Base-by-base conservation (phyloP, 2,797 vertebrate genomes). In the Betta splendens region DNA sequence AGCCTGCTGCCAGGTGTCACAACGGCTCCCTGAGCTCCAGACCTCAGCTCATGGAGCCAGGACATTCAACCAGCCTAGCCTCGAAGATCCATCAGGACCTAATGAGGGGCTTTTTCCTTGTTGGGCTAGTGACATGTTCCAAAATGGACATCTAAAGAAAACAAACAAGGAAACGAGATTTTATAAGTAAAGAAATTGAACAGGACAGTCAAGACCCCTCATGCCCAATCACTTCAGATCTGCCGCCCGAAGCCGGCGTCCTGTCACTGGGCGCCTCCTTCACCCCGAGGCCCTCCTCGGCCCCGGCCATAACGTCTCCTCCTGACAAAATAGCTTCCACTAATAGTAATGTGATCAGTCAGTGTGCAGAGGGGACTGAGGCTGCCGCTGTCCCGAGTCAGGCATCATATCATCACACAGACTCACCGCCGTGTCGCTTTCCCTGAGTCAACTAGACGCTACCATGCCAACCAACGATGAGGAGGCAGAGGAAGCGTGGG, bases 271-370 rank as follows among this genome's bases (percentile, higher is more conserved):
- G 64, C 75, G 69, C 69, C 72, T 22, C 74, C 62, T 74, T 77
- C 69, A 53, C 46, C 80, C 79, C 0, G 12, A 50, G 56, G 77
- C 17, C 26, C 38, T 59, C 45, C 66, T 72, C 71, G 6, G 42
- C 73, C 32, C n/a, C 42, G 65, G 72, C 70, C 63, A 46, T 67
- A 80, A 79, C 75, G 69, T 82, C 73, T 74, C 69, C 70, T 76
- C 70, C 78, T 87, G 89, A 84, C 87, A 87, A 67, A 78, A 70
- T 13, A 71, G 78, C 76, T 85, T 73, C 63, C 50, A 37, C 70
- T 83, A 72, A 86, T 81, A 77, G 80, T 89, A 88, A 89, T 85
- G 85, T 81, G 84, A 88, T 87, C 73, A 79, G 89, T 89, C 89
- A 89, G 76, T 49, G 69, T 68, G 61, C 75, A 75, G 77, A 81